Evolutionary conservation across 2,113 vertebrate genomes (phyloP), one percentile per base, ranked within the genome.

Genomic region (Steatornis caripensis): DNA sequence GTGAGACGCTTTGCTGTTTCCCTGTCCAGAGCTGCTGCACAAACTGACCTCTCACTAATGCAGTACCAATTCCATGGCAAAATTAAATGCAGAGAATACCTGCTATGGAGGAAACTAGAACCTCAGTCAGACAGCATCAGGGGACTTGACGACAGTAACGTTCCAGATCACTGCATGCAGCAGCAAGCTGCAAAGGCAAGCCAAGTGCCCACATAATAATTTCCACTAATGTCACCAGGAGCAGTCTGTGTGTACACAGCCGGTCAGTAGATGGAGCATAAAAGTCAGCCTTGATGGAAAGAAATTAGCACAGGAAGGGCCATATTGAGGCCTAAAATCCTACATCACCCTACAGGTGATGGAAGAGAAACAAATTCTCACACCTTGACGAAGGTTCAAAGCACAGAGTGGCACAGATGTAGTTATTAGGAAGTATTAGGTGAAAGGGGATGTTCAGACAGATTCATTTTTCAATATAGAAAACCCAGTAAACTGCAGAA

Each of bases 141-240:
- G 18, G 8, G 4, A 41, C 36, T 41, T 49, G n/a, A 46, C 0
- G 1, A 57, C 66, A 76, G 65, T 39, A 65, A 15, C 0, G 3
- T 39, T 51, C 32, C 65, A 76, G 26, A 55, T 29, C 69, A 55
- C 30, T 71, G 24, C 51, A 69, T 2, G 8, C 20, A 60, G 61
- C 45, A 93, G 45, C 36, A 90, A 60, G 17, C 15, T 86, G 41
- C 39, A 36, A 55, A 45, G 54, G 37, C 54, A 49, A 69, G 22
- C 41, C 54, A 48, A 53, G 36, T 34, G 11, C 23, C 37, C 41
- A 41, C 10, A 26, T 21, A 51, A 53, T 39, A 66, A 55, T 83
- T 85, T 83, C 57, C 36, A 27, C 21, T 26, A 46, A 29, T 41
- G 30, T 70, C 60, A 81, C 12, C 22, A 39, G 23, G 17, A 87